Percentiles rank a stretch among this genome's conserved stretches.
These are phyloP conservation scores for Ceratoteleas bidentatus DNA, from an alignment of 1,140 invertebrate species.

Conservation along the genomic window DNA sequence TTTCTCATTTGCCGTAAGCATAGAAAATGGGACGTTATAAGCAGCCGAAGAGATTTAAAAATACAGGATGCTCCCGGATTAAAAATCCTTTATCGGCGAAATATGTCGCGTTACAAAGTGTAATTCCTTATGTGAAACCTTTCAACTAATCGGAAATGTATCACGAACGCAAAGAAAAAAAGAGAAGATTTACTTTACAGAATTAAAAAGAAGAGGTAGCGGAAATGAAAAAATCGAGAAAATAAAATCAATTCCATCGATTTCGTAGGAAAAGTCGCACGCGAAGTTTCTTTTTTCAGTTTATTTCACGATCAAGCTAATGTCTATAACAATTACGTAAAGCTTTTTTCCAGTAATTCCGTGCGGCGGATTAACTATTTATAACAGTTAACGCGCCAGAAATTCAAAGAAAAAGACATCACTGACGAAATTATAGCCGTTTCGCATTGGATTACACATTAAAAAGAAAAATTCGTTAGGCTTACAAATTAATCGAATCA, in stretches of 20 bases:
- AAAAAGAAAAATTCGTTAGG: too few species aligned
- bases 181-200: background rate
- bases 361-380: background rate
- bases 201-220: slow-evolving; percentile 2
- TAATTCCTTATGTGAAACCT: slow-evolving; percentile 11
- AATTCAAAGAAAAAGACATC: too few species aligned
- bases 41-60: slow-evolving; percentile 8
- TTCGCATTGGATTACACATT: too few species aligned
- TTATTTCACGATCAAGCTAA: slow-evolving; percentile 14
- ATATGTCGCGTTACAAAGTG: slow-evolving; percentile 10
- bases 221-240: background rate
- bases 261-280: background rate
- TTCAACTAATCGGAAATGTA: slow-evolving; percentile 19
- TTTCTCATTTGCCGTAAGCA: too few species aligned
- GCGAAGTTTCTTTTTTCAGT: slow-evolving; percentile 13
- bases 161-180: too few species aligned
- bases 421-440: too few species aligned
- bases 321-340: slow-evolving; percentile 18
- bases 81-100: slow-evolving; percentile 12
- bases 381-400: too few species aligned
- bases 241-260: background rate
- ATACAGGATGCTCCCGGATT: slow-evolving; percentile 3
- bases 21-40: background rate
- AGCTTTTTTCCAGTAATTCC: slow-evolving; percentile 3
- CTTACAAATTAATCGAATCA: background rate